Conservation (phyloP, 2,888 invertebrate genomes). For the Leptothorax acervorum region DNA sequence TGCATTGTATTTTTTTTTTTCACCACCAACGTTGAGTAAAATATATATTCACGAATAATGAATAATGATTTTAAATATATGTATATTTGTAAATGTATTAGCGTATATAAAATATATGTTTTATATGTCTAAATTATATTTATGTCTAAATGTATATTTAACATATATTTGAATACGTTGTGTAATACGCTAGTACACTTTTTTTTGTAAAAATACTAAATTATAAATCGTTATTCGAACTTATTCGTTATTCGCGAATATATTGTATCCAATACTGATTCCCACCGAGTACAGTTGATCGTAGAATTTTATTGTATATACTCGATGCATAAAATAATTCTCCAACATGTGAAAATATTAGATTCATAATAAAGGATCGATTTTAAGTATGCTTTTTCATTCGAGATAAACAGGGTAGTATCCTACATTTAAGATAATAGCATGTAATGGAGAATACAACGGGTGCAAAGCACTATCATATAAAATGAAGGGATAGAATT, state of each 20-base stretch:
- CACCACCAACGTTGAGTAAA: background rate
- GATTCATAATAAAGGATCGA: conserved; percentile 5
- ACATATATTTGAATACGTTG: conserved; percentile 3
- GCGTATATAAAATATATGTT: conserved; percentile 2
- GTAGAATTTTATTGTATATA: background rate
- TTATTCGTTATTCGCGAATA: background rate
- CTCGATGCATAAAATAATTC: background rate
- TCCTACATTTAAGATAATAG: conserved; percentile 60
- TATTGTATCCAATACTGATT: conserved; percentile 22
- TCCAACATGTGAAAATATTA: conserved; percentile 11
- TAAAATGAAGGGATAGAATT: background rate
- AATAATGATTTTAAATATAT: conserved; percentile 11
- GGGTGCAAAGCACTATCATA: background rate
- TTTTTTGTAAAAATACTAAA: conserved; percentile 9
- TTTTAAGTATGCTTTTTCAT: conserved; percentile 26
- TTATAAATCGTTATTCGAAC: background rate
- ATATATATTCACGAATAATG: conserved; percentile 20
- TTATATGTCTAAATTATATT: conserved; percentile 28
- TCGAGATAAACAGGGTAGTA: conserved; percentile 69
- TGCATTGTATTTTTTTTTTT: conserved; percentile 17
- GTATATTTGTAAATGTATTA: conserved; percentile 10
- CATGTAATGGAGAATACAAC: conserved; percentile 36
- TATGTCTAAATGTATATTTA: background rate
- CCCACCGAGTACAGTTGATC: conserved; percentile 51
- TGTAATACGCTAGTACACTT: background rate